Evolutionary conservation across 1,140 invertebrate genomes (phyloP).

Genomic region (Euschistus heros): DNA sequence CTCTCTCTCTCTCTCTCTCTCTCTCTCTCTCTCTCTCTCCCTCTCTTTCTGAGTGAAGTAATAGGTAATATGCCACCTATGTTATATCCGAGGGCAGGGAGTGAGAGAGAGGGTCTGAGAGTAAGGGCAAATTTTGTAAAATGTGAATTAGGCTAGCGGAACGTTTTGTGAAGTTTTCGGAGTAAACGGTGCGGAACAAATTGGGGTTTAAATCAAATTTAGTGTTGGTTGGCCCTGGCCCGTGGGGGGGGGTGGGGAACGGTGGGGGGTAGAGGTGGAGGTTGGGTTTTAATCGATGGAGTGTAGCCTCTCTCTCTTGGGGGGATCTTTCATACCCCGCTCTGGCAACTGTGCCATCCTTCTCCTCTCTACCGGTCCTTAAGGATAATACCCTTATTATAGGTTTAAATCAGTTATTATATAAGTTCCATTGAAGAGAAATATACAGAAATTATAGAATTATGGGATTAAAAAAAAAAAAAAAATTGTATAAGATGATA

Average conservation of each 20-base stretch:
- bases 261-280: not conserved
- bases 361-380: no score
- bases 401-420: no score
- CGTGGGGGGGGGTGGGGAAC: not conserved
- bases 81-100: not conserved
- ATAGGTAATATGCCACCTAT: no score
- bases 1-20: not conserved
- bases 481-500: no score
- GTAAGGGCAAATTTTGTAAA: not conserved
- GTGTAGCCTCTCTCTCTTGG: not conserved
- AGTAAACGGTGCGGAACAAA: constrained; percentile 6
- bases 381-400: no score
- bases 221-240: not conserved
- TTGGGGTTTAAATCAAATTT: constrained; percentile 17
- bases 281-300: not conserved
- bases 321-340: not conserved
- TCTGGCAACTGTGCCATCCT: no score
- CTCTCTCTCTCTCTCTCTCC: constrained; percentile 16
- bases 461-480: no score
- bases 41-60: not conserved
- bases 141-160: not conserved
- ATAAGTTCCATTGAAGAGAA: no score
- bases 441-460: no score
- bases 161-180: no score
- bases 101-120: not conserved